Conservation (phyloP, 1,140 invertebrate species). For the Lordiphosa stackelbergi region DNA sequence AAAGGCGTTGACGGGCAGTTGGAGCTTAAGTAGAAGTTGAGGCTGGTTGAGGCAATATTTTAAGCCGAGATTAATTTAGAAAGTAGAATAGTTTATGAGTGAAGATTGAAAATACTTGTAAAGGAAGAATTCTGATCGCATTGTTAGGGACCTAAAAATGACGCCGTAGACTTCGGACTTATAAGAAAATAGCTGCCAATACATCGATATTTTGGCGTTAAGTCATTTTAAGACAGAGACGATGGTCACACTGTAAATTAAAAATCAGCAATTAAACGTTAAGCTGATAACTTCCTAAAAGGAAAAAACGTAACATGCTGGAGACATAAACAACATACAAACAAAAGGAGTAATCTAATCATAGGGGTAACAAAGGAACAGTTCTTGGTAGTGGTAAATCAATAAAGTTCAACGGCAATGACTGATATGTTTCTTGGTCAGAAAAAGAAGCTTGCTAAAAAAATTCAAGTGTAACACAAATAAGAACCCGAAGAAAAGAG, state of each 20-base stretch:
- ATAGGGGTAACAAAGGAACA: constrained; percentile 2
- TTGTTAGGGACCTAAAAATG: too few species aligned
- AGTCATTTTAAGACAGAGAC: too few species aligned
- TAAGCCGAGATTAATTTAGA: too few species aligned
- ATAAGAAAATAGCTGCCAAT: too few species aligned
- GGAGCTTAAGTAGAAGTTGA: too few species aligned
- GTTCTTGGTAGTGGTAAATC: constrained; percentile 20
- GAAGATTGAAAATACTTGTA: too few species aligned
- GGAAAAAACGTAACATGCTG: constrained; percentile 19
- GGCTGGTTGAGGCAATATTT: too few species aligned
- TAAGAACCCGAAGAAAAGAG: constrained; percentile 22
- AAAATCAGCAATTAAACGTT: constrained; percentile 34
- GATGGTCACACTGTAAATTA: too few species aligned
- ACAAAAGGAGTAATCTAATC: constrained; percentile 22
- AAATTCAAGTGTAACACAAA: constrained; percentile 51
- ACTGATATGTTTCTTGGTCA: constrained; percentile 35
- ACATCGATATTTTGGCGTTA: too few species aligned
- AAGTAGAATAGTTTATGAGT: too few species aligned
- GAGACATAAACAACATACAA: not conserved
- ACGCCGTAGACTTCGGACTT: too few species aligned
- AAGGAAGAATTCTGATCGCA: too few species aligned
- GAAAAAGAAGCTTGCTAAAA: constrained; percentile 34
- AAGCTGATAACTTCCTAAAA: constrained; percentile 24
- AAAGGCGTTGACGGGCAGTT: constrained; percentile 52
- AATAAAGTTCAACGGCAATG: constrained; percentile 30